Percentiles rank a stretch among this genome's conserved stretches.
These are phyloP conservation scores for Eilema caniola DNA, from an alignment of 2,888 invertebrate genomes.

Conservation along the genomic window DNA sequence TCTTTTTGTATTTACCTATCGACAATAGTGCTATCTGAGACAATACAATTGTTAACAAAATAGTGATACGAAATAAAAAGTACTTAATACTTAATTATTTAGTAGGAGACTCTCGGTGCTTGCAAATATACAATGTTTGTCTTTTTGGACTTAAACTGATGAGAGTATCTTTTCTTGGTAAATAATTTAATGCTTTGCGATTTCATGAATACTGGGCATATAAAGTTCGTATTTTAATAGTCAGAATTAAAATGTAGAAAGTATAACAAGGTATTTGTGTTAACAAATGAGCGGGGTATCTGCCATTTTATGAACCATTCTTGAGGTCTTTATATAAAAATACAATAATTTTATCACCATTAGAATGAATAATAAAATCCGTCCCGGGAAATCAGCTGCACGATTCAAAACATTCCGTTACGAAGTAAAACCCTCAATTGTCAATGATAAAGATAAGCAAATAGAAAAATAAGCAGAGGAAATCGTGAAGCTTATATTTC, in stretches of 20 bases:
- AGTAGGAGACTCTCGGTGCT: too few relatives aligned
- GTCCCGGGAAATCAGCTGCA: background rate
- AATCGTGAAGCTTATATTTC: constrained; percentile 35
- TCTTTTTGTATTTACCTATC: constrained; percentile 25
- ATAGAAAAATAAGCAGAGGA: constrained; percentile 29
- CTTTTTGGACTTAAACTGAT: too few relatives aligned
- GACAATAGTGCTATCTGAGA: background rate
- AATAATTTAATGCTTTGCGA: too few relatives aligned
- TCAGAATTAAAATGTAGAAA: too few relatives aligned
- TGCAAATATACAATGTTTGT: too few relatives aligned
- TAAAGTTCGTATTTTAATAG: too few relatives aligned
- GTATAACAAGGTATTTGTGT: too few relatives aligned
- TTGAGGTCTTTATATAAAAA: background rate
- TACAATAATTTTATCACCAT: background rate
- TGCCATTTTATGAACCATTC: background rate
- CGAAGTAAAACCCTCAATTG: constrained; percentile 21
- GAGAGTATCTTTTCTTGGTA: too few relatives aligned
- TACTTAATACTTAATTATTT: background rate
- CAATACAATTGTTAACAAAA: background rate
- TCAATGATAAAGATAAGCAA: constrained; percentile 31
- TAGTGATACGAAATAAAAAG: background rate
- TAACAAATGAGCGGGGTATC: background rate
- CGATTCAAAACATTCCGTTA: constrained; percentile 9
- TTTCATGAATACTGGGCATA: too few relatives aligned
- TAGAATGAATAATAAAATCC: constrained; percentile 3